Evolutionary conservation across 2,797 vertebrate genomes (phyloP).

Genomic region (Danionella dracula): DNA sequence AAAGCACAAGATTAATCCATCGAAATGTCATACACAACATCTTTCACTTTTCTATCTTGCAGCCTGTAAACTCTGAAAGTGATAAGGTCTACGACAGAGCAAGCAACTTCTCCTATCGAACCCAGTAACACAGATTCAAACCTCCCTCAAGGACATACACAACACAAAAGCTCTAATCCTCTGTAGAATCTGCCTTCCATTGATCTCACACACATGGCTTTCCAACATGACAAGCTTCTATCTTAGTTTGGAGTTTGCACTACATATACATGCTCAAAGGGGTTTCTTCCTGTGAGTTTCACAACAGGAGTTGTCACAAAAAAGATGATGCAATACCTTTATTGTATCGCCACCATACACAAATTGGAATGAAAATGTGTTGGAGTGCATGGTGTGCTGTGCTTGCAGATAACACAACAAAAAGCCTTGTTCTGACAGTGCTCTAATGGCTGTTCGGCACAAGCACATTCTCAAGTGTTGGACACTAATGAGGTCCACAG

Average conservation of each 20-base stretch:
- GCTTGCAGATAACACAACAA: slow-evolving; percentile 26
- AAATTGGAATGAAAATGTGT: slow-evolving; percentile 7
- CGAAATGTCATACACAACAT: no score
- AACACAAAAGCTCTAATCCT: slow-evolving; percentile 19
- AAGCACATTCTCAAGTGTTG: slow-evolving; percentile 19
- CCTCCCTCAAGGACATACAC: slow-evolving; percentile 1
- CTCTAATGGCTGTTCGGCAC: slow-evolving; percentile 24
- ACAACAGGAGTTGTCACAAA: slow-evolving; percentile 20
- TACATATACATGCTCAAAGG: not conserved
- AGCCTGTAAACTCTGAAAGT: not conserved
- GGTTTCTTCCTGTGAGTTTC: slow-evolving; percentile 12
- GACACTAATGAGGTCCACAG: slow-evolving; percentile 35
- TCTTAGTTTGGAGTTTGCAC: not conserved
- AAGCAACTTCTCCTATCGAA: not conserved
- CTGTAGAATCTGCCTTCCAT: not conserved
- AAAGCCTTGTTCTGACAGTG: slow-evolving; percentile 6
- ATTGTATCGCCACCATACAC: slow-evolving; percentile 8
- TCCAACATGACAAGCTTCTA: not conserved
- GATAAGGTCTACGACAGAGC: not conserved
- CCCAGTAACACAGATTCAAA: not conserved
- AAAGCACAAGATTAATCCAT: no score
- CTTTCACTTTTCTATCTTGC: no score
- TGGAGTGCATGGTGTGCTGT: not conserved
- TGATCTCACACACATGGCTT: not conserved
- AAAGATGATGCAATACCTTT: slow-evolving; percentile 12